phyloP scores from a whole-genome alignment of 2,113 vertebrate genomes.

The Martes martes region DNA sequence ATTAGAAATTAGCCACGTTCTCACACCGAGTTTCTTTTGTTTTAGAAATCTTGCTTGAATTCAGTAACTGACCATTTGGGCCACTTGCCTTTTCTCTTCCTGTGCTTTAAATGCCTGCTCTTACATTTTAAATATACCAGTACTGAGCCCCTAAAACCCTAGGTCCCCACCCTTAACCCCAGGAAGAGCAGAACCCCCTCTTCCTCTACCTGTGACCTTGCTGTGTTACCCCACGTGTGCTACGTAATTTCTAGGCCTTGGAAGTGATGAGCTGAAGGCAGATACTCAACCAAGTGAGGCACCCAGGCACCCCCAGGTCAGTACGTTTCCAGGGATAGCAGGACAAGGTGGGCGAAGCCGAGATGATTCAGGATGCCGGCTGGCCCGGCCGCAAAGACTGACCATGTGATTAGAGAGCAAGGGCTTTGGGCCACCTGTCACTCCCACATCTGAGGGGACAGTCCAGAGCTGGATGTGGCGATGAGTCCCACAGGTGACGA shows the following conservation, averaged over 20 bases:
- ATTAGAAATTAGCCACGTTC: background rate
- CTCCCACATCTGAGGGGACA: rapidly evolving
- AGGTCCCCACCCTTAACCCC: background rate
- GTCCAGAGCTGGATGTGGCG: background rate
- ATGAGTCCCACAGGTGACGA: background rate
- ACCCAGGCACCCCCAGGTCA: background rate
- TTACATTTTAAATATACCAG: background rate
- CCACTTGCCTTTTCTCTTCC: background rate
- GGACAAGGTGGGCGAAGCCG: background rate
- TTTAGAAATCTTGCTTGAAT: background rate
- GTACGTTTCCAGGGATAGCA: background rate
- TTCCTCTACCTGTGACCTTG: background rate
- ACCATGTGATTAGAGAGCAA: rapidly evolving
- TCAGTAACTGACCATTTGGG: background rate
- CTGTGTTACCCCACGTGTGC: background rate
- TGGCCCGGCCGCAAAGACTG: background rate
- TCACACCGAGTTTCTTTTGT: background rate
- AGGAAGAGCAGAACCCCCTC: background rate
- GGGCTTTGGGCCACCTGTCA: background rate
- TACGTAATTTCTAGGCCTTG: background rate
- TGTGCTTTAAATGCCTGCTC: background rate
- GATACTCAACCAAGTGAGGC: background rate
- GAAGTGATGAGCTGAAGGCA: background rate
- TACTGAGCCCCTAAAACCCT: background rate
- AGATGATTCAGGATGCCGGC: background rate